A percentile compares a stretch with the other conserved stretches of the same genome.
Conservation (phyloP, 2,113 vertebrate genomes). For the Reinhardtius hippoglossoides region DNA sequence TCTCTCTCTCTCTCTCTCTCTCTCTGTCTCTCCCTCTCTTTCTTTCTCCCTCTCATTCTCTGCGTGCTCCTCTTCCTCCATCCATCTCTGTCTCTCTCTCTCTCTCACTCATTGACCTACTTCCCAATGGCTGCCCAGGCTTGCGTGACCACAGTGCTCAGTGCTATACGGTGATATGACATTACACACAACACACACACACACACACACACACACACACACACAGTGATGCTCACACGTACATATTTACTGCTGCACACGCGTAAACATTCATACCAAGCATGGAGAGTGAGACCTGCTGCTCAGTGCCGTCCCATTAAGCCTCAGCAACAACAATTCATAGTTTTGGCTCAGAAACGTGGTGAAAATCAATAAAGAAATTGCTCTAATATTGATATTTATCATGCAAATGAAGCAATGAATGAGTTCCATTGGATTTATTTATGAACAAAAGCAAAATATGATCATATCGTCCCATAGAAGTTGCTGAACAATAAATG, state of each 20-base stretch:
- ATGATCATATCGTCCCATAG: neutral
- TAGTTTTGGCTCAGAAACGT: neutral
- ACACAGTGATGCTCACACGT: neutral
- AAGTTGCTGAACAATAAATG: neutral
- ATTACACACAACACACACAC: neutral
- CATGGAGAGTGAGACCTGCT: neutral
- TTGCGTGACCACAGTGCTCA: slow-evolving; percentile 67
- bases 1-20: slow-evolving; percentile 2
- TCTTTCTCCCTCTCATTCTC: neutral
- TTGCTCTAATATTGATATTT: neutral
- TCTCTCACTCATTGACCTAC: slow-evolving; percentile 67
- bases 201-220: neutral
- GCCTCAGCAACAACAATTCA: neutral
- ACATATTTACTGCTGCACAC: slow-evolving; percentile 1
- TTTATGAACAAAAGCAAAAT: neutral
- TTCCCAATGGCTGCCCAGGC: slow-evolving; percentile 62
- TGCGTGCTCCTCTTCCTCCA: neutral
- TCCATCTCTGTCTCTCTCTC: slow-evolving; percentile 1
- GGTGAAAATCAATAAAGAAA: neutral
- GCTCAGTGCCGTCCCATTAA: neutral
- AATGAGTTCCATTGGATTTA: neutral
- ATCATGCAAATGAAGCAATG: neutral
- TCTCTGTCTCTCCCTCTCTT: neutral
- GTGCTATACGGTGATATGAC: slow-evolving; percentile 24
- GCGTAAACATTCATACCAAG: neutral